phyloP scores from a whole-genome alignment of 2,888 invertebrate genomes.

The Eudasyphora cyanicolor region DNA sequence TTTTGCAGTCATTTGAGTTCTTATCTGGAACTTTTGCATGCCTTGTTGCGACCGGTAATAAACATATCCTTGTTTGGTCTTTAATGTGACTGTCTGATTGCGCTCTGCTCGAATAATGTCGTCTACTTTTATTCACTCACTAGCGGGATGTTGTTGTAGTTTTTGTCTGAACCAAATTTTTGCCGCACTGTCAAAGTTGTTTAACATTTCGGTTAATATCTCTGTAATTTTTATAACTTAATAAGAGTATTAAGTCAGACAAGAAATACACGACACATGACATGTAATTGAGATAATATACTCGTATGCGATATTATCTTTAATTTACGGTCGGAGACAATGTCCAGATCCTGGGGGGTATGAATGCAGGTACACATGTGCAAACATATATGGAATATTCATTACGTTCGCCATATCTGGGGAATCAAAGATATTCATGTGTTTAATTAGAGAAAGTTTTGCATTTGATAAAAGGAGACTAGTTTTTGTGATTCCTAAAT shows the following conservation, averaged over 20 bases:
- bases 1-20: constrained; percentile 32
- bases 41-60: not conserved
- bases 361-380: too few species aligned
- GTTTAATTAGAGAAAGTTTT: too few species aligned
- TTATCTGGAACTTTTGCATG: constrained; percentile 38
- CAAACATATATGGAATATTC: too few species aligned
- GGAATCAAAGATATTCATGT: too few species aligned
- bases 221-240: constrained; percentile 8
- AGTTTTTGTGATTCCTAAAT: too few species aligned
- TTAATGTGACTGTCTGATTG: not conserved
- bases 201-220: constrained; percentile 22
- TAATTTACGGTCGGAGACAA: too few species aligned
- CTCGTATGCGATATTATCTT: too few species aligned
- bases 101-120: not conserved
- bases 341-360: too few species aligned
- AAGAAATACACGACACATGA: too few species aligned
- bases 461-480: too few species aligned
- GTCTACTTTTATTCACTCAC: not conserved
- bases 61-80: not conserved
- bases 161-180: not conserved
- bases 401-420: too few species aligned
- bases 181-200: constrained; percentile 3
- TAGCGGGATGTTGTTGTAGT: not conserved
- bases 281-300: too few species aligned
- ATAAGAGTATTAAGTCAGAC: constrained; percentile 9